These are phyloP conservation scores for Protosalanx chinensis DNA, from an alignment of 2,797 vertebrate genomes.

Conservation along the genomic window DNA sequence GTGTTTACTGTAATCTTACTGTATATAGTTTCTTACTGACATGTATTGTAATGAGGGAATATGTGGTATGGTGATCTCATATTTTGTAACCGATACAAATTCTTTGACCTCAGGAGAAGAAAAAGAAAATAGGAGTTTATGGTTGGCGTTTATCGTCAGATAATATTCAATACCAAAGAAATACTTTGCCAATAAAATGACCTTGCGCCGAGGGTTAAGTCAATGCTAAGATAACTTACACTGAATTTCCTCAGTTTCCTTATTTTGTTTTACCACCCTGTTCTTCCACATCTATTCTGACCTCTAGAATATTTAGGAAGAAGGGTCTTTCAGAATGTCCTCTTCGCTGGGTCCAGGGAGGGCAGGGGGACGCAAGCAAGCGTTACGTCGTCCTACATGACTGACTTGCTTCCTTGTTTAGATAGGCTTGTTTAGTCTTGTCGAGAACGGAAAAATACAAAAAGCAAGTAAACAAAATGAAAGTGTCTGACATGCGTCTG, in stretches of 20 bases:
- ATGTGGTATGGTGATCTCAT: neutral
- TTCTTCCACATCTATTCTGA: slow-evolving; percentile 32
- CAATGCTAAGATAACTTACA: slow-evolving; percentile 2
- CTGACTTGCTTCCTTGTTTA: slow-evolving; percentile 32
- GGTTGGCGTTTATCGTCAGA: neutral
- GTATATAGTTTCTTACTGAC: slow-evolving; percentile 11
- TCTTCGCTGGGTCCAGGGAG: slow-evolving; percentile 3
- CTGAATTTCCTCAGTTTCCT: neutral
- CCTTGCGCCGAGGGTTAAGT: slow-evolving; percentile 4
- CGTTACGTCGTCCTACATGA: slow-evolving; percentile 19
- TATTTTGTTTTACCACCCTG: slow-evolving; percentile 14
- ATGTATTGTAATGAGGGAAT: neutral
- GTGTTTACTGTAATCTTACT: slow-evolving; percentile 14
- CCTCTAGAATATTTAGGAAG: slow-evolving; percentile 45
- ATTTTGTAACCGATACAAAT: neutral
- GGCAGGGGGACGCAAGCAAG: slow-evolving; percentile 2
- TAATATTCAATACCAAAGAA: neutral
- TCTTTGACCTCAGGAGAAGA: neutral
- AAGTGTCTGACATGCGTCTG: neutral
- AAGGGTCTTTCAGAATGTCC: slow-evolving; percentile 45
- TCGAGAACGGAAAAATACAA: slow-evolving; percentile 20
- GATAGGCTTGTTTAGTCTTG: slow-evolving; percentile 39
- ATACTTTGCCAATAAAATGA: slow-evolving; percentile 2
- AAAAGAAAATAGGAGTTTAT: neutral
- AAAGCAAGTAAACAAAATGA: slow-evolving; percentile 10